Percentiles rank a stretch among this genome's conserved stretches.
phyloP scores from a whole-genome alignment of 1,140 invertebrate genomes.

The Brachionus manjavacas region DNA sequence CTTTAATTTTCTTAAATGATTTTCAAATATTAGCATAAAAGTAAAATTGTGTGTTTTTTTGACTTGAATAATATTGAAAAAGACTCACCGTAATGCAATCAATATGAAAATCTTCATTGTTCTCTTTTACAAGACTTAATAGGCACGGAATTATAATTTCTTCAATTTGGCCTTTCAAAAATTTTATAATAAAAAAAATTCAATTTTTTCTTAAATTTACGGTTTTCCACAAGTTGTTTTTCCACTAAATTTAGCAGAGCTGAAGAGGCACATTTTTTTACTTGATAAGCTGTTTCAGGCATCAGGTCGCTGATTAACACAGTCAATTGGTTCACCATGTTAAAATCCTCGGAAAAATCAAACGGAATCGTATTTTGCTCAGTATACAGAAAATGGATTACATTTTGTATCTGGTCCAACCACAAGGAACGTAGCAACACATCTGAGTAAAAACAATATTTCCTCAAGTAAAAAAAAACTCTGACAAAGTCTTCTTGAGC shows the following conservation, averaged over 20 bases:
- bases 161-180: slow-evolving; percentile 27
- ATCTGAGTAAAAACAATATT: slow-evolving; percentile 39
- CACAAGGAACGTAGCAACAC: slow-evolving; percentile 24
- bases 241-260: not conserved
- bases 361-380: not conserved
- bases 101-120: slow-evolving; percentile 42
- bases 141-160: slow-evolving; percentile 34
- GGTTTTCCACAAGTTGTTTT: slow-evolving; percentile 15
- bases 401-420: slow-evolving; percentile 41
- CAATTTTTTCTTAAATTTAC: not conserved
- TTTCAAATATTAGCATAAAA: not conserved
- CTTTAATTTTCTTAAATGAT: not conserved
- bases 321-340: slow-evolving; percentile 9
- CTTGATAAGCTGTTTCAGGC: slow-evolving; percentile 27
- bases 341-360: slow-evolving; percentile 32
- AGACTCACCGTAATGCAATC: slow-evolving; percentile 37
- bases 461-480: slow-evolving; percentile 28
- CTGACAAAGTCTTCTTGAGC: slow-evolving; percentile 33
- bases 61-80: not conserved
- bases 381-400: slow-evolving; percentile 5
- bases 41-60: too few relatives aligned
- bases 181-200: not conserved
- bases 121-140: slow-evolving; percentile 28
- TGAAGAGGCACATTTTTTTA: slow-evolving; percentile 22
- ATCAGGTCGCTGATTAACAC: slow-evolving; percentile 24